phyloP scores from a whole-genome alignment of 1,140 invertebrate species.

The Pogonomyrmex barbatus region DNA sequence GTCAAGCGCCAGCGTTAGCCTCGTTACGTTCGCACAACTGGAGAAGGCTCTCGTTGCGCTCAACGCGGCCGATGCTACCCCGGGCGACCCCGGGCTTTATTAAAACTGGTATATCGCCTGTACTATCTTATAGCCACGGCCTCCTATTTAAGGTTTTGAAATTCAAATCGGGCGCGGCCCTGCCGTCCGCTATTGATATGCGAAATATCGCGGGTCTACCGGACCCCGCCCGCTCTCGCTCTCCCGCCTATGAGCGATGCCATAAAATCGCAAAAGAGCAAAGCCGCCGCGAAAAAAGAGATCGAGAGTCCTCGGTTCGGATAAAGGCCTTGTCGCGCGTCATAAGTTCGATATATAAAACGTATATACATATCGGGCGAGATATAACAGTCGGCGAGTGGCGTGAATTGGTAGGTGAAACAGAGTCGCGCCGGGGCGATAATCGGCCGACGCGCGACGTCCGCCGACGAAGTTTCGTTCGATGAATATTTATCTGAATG shows the following conservation, averaged over 20 bases:
- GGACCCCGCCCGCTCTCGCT: slow-evolving; percentile 53
- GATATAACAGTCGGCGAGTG: slow-evolving; percentile 27
- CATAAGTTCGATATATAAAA: slow-evolving; percentile 62
- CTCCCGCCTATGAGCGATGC: slow-evolving; percentile 68
- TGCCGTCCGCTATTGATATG: slow-evolving; percentile 81
- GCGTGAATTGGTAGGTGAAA: slow-evolving; percentile 38
- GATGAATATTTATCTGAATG: slow-evolving; percentile 65
- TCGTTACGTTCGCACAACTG: slow-evolving; percentile 76
- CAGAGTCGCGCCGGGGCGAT: slow-evolving; percentile 49
- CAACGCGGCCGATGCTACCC: slow-evolving; percentile 31
- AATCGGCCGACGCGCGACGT: slow-evolving; percentile 38
- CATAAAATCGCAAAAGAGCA: slow-evolving; percentile 75
- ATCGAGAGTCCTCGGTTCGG: slow-evolving; percentile 42
- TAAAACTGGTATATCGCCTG: slow-evolving; percentile 80
- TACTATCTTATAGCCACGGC: slow-evolving; percentile 81
- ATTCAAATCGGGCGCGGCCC: slow-evolving; percentile 79
- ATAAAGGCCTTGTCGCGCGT: slow-evolving; percentile 57
- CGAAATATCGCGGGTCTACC: slow-evolving; percentile 76
- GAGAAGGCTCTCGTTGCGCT: slow-evolving; percentile 68
- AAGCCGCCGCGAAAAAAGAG: slow-evolving; percentile 61
- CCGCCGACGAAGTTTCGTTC: slow-evolving; percentile 42
- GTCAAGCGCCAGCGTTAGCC: slow-evolving; percentile 67
- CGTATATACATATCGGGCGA: slow-evolving; percentile 49
- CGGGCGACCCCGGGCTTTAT: slow-evolving; percentile 76
- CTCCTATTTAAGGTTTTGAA: slow-evolving; percentile 82